These are phyloP conservation scores for Aurelia sp. DNA, from an alignment of 30 jellyfish, hydroid and myxozoan genomes.

Conservation along the genomic window DNA sequence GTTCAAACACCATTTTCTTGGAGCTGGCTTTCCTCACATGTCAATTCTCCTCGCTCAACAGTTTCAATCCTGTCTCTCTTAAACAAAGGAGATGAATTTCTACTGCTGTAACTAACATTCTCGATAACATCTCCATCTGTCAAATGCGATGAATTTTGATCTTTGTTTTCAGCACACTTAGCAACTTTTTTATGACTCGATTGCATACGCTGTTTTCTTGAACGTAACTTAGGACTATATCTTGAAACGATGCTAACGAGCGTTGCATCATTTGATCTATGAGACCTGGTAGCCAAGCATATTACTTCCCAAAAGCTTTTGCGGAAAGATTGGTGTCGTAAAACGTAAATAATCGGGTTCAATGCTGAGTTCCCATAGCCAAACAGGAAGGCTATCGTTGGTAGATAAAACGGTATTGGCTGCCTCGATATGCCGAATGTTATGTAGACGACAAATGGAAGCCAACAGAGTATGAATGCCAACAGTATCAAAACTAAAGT, in stretches of 20 bases:
- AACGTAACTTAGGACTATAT: conserved; percentile 16
- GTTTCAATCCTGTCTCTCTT: too few relatives aligned
- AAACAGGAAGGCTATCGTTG: conserved; percentile 60
- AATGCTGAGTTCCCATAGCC: conserved; percentile 81
- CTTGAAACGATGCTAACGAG: not conserved
- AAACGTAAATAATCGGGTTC: conserved; percentile 80
- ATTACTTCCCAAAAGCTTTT: conserved; percentile 56
- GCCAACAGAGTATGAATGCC: conserved; percentile 68
- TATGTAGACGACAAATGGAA: conserved; percentile 67
- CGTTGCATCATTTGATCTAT: conserved; percentile 3
- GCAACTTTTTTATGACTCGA: too few relatives aligned
- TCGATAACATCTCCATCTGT: too few relatives aligned
- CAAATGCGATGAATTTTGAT: too few relatives aligned
- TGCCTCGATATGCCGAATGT: conserved; percentile 28
- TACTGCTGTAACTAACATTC: too few relatives aligned
- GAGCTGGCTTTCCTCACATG: too few relatives aligned
- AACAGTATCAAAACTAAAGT: conserved; percentile 49
- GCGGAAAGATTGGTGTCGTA: conserved; percentile 82
- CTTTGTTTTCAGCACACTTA: too few relatives aligned
- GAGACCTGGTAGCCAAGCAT: not conserved
- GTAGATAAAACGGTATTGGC: conserved; percentile 56
- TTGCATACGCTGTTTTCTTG: not conserved
- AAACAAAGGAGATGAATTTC: too few relatives aligned
- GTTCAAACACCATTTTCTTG: too few relatives aligned
- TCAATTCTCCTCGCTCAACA: too few relatives aligned